These are phyloP conservation scores for Suricata suricatta DNA, from an alignment of 2,113 vertebrate species.

Conservation along the genomic window DNA sequence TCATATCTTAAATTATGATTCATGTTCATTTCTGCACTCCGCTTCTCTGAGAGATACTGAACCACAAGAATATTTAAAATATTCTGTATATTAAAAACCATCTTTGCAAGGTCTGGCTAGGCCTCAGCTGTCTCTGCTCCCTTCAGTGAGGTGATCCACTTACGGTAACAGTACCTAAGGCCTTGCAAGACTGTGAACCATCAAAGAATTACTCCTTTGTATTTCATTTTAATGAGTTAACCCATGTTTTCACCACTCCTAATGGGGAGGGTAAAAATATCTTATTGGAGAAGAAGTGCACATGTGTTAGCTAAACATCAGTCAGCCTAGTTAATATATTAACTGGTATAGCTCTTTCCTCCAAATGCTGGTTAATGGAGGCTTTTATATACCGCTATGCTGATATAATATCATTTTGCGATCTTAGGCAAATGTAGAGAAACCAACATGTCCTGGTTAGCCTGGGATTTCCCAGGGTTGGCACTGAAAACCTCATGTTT, in stretches of 20 bases:
- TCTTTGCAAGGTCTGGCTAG: neutral
- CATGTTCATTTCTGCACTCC: neutral
- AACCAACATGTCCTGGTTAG: neutral
- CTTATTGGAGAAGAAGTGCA: conserved; percentile 1
- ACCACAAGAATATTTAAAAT: neutral
- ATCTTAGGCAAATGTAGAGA: neutral
- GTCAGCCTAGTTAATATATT: neutral
- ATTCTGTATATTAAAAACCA: neutral
- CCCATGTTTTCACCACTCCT: neutral
- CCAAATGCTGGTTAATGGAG: neutral
- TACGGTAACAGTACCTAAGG: neutral
- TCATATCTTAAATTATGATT: neutral
- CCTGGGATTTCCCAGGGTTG: neutral
- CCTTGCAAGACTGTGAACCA: neutral
- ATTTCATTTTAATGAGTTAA: neutral
- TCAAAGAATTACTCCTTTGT: neutral
- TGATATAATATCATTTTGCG: neutral
- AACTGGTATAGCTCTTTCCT: neutral
- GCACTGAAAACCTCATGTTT: neutral
- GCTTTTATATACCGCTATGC: neutral
- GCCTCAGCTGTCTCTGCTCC: neutral
- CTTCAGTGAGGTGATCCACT: neutral
- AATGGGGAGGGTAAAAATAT: neutral
- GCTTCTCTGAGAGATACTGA: conserved; percentile 1
- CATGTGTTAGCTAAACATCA: neutral